Evolutionary conservation across 1,140 invertebrate genomes (phyloP).

Genomic region (Notospermus geniculatus): DNA sequence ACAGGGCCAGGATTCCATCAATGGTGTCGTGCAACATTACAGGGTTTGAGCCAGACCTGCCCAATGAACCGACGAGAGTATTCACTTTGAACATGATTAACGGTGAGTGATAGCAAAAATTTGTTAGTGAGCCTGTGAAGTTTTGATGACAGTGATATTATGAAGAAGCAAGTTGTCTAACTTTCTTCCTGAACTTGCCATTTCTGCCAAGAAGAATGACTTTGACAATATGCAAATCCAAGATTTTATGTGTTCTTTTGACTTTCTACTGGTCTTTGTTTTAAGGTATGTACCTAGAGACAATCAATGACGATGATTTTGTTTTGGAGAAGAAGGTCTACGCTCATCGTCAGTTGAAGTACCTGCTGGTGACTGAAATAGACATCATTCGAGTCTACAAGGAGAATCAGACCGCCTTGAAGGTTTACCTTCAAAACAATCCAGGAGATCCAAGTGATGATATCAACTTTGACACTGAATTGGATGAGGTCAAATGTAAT

Average conservation of each 20-base stretch:
- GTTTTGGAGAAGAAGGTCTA: slow-evolving; percentile 28
- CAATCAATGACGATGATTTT: neutral
- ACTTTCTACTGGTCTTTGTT: neutral
- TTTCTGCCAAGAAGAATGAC: too few species aligned
- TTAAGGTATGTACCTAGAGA: slow-evolving; percentile 16
- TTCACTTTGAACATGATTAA: slow-evolving; percentile 33
- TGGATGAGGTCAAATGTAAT: neutral
- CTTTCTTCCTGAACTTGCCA: too few species aligned
- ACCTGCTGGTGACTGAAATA: slow-evolving; percentile 39
- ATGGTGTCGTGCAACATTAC: slow-evolving; percentile 26
- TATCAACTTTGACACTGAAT: neutral
- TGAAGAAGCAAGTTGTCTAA: too few species aligned
- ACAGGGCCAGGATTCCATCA: slow-evolving; percentile 45
- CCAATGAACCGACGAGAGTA: slow-evolving; percentile 2
- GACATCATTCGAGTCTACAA: slow-evolving; percentile 17
- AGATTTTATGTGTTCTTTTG: slow-evolving; percentile 14
- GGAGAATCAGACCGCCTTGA: too few species aligned
- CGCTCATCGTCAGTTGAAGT: slow-evolving; percentile 36
- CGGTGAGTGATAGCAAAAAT: slow-evolving; percentile 20
- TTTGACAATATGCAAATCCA: slow-evolving; percentile 37
- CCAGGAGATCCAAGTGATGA: too few species aligned
- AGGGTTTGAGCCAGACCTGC: slow-evolving; percentile 3
- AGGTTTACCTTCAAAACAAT: too few species aligned
- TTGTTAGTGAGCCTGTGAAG: too few species aligned
- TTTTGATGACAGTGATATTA: too few species aligned